A percentile compares a stretch with the other conserved stretches of the same genome.
Evolutionary conservation across 2,888 invertebrate species (phyloP).

Genomic region (Microchrysa polita): DNA sequence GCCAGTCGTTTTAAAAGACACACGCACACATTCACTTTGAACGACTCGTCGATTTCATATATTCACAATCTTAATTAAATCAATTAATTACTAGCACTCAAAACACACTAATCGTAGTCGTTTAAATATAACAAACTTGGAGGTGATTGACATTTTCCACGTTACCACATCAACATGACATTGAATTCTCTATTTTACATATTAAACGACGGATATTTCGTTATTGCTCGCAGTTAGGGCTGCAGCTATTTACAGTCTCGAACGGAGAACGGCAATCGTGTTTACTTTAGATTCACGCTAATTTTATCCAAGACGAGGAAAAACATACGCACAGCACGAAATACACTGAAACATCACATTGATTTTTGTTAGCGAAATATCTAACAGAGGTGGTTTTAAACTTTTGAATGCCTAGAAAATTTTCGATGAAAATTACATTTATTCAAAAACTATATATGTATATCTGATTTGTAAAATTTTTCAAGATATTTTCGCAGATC

Average conservation of each 20-base stretch:
- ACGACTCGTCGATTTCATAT: not conserved
- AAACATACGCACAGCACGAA: slow-evolving; percentile 18
- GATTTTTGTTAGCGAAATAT: slow-evolving; percentile 6
- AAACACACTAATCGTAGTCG: not conserved
- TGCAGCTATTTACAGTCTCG: not conserved
- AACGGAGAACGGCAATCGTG: not conserved
- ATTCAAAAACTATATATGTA: too few relatives aligned
- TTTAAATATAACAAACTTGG: slow-evolving; percentile 16
- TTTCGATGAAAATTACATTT: too few relatives aligned
- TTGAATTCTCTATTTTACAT: slow-evolving; percentile 23
- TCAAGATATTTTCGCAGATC: too few relatives aligned
- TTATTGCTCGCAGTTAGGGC: too few relatives aligned
- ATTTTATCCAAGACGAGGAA: slow-evolving; percentile 7
- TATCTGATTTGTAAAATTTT: too few relatives aligned
- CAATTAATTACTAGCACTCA: slow-evolving; percentile 6
- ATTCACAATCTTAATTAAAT: not conserved
- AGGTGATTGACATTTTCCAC: slow-evolving; percentile 41
- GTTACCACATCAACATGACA: slow-evolving; percentile 34
- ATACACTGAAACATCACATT: slow-evolving; percentile 12
- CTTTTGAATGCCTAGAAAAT: slow-evolving; percentile 6
- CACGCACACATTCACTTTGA: not conserved
- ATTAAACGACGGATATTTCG: not conserved
- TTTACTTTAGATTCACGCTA: slow-evolving; percentile 17
- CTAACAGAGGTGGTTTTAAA: slow-evolving; percentile 13
- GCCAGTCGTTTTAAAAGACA: not conserved